Base-by-base conservation (phyloP, 2,797 vertebrate species). In the Passerculus sandwichensis region DNA sequence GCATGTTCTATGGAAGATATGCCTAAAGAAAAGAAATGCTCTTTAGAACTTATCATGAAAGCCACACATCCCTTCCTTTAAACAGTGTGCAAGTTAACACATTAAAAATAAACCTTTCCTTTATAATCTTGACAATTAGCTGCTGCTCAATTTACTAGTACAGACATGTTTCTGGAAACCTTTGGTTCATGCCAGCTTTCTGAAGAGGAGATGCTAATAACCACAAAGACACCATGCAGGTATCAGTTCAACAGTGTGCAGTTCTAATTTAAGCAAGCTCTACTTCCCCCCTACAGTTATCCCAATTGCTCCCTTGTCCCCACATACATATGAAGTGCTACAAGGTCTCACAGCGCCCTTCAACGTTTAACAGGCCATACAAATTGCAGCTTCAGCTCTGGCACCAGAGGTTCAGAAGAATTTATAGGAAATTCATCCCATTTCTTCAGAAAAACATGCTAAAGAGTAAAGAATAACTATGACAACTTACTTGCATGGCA, bases 401-500 rank as follows among this genome's bases (percentile, higher is more conserved):
- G 16, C 15, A 51, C n/a, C 60, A 80, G 32, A 64, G 18, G 23
- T 59, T 54, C 54, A 62, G 8, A 48, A 60, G 19, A 51, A 12
- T 22, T 90, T 47, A 32, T 11, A 79, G 9, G 44, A 76, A 48
- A 17, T 25, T 77, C 5, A 54, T 20, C 20, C 13, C 6, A 5
- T 30, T 91, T 93, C 50, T 72, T 51, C 88, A 22, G 30, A 29
- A 90, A 89, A 66, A 36, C 11, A 59, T 5, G 15, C 11, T 54
- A 6, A 67, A 69, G 23, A 61, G 10, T 51, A 70, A 91, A 89
- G 17, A 76, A 40, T 6, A 75, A 57, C 22, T 34, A 67, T 2
- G 14, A 64, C 62, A 70, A 97, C 98, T 93, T 98, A 98, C 98
- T 98, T 98, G 98, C 98, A 98, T 47, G 98, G 98, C 76, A 98